A percentile compares a stretch with the other conserved stretches of the same genome.
phyloP scores from a whole-genome alignment of 2,888 invertebrate genomes.

The Muscina levida region DNA sequence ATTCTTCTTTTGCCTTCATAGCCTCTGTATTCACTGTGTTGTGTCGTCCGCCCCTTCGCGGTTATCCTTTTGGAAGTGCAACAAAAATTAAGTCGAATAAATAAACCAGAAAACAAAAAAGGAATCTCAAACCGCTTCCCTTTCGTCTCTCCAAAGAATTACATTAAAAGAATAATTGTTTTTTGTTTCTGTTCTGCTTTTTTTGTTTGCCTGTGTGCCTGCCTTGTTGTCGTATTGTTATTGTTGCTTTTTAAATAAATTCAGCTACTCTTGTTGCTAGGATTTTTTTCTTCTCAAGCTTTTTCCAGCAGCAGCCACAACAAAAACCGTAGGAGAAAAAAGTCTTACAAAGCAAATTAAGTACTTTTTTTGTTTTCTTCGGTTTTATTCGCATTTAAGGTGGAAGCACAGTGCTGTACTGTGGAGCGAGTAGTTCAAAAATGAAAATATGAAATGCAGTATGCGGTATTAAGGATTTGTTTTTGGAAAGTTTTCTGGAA shows the following conservation, averaged over 20 bases:
- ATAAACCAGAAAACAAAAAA: slow-evolving; percentile 45
- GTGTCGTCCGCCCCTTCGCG: neutral
- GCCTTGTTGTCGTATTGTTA: slow-evolving; percentile 14
- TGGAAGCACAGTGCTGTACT: neutral
- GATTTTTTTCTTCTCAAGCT: slow-evolving; percentile 21
- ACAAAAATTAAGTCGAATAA: slow-evolving; percentile 53
- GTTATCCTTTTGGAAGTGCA: slow-evolving; percentile 6
- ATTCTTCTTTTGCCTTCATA: slow-evolving; percentile 26
- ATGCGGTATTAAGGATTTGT: too few relatives aligned
- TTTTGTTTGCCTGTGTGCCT: too few relatives aligned
- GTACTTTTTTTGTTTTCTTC: slow-evolving; percentile 4
- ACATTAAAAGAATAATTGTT: slow-evolving; percentile 56
- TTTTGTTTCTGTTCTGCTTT: slow-evolving; percentile 14
- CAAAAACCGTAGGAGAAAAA: slow-evolving; percentile 25
- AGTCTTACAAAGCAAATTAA: slow-evolving; percentile 39
- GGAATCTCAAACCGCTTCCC: neutral
- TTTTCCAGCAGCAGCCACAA: slow-evolving; percentile 19
- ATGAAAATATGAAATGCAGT: too few relatives aligned
- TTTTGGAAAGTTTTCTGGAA: too few relatives aligned
- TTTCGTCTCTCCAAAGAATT: neutral
- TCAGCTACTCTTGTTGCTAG: slow-evolving; percentile 11
- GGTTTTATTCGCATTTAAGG: neutral
- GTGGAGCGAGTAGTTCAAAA: neutral
- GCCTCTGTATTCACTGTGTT: slow-evolving; percentile 21
- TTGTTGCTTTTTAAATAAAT: slow-evolving; percentile 7